A percentile compares a stretch with the other conserved stretches of the same genome.
Conservation (phyloP, 2,797 vertebrate species). For the Falco columbarius region DNA sequence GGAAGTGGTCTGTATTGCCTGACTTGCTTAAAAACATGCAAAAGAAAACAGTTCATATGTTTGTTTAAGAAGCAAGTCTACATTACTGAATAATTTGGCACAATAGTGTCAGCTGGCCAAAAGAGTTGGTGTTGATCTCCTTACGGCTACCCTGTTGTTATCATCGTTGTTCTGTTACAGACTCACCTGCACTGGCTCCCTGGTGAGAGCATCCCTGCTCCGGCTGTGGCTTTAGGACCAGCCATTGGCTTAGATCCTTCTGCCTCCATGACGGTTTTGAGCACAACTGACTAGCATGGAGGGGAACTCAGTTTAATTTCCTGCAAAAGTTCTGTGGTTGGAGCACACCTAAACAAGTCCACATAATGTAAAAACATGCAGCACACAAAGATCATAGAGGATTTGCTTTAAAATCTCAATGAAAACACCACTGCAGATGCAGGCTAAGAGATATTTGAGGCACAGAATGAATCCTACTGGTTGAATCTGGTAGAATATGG, state of each 20-base stretch:
- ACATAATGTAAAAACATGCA: background rate
- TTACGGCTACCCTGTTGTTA: accelerated
- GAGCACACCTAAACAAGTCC: background rate
- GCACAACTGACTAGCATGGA: background rate
- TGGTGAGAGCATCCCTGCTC: background rate
- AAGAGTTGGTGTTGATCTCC: background rate
- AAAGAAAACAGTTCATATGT: background rate
- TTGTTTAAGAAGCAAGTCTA: background rate
- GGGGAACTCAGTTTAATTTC: background rate
- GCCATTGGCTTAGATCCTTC: background rate
- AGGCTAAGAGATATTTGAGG: background rate
- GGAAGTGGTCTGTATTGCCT: background rate
- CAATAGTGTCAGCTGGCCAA: background rate
- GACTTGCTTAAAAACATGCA: background rate
- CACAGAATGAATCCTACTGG: constrained; percentile 11
- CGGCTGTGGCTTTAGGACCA: background rate
- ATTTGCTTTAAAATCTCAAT: background rate
- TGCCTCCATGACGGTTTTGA: background rate
- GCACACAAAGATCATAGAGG: background rate
- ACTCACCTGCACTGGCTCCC: background rate
- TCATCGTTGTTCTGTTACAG: background rate
- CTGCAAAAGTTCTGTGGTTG: background rate
- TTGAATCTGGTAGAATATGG: background rate
- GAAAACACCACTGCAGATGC: background rate
- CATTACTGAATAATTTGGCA: background rate